Conservation (phyloP, 2,888 invertebrate species). For the Acrobasis consociella region DNA sequence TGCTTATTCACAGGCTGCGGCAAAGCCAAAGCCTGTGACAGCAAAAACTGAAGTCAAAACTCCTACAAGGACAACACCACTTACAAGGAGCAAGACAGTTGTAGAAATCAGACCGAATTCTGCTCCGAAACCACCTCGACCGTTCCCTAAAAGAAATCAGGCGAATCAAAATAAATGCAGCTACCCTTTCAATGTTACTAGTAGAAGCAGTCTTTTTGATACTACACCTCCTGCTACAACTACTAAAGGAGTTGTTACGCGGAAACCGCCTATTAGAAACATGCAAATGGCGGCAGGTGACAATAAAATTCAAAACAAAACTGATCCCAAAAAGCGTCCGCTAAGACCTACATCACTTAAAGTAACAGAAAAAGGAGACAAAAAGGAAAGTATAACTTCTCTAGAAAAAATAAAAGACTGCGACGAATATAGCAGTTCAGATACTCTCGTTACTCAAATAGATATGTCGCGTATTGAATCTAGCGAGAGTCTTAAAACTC, state of each 20-base stretch:
- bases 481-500: conserved; percentile 74
- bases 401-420: conserved; percentile 63
- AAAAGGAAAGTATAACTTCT: conserved; percentile 47
- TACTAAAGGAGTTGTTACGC: conserved; percentile 46
- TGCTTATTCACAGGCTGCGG: conserved; percentile 79
- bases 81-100: conserved; percentile 72
- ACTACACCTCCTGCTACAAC: conserved; percentile 40
- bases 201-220: conserved; percentile 73
- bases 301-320: conserved; percentile 52
- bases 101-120: conserved; percentile 66
- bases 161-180: conserved; percentile 71
- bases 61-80: conserved; percentile 46
- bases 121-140: conserved; percentile 48
- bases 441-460: conserved; percentile 77
- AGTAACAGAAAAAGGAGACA: conserved; percentile 60
- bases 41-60: conserved; percentile 64
- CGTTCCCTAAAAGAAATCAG: conserved; percentile 60
- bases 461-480: conserved; percentile 76
- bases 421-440: conserved; percentile 80
- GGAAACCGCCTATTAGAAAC: conserved; percentile 51
- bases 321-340: conserved; percentile 57
- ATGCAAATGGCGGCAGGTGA: conserved; percentile 63
- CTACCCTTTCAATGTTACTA: conserved; percentile 78
- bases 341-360: conserved; percentile 62
- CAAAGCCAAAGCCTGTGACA: conserved; percentile 68